Evolutionary conservation across 2,888 invertebrate genomes (phyloP), one percentile per base, ranked within the genome.

Genomic region (Agelastica alni): DNA sequence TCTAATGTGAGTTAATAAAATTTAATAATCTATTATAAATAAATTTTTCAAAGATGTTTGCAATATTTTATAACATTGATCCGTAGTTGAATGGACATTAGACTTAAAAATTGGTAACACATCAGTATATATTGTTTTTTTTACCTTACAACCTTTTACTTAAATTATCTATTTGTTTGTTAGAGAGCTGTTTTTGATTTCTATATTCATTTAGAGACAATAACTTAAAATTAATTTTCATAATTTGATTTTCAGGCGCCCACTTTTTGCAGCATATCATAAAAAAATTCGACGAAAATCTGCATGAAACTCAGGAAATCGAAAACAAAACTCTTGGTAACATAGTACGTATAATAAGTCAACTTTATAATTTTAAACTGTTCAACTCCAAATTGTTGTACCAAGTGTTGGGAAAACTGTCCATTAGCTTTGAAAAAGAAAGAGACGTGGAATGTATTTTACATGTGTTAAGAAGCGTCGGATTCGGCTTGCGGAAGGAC

Each of bases 291-390:
- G 83, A 89, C 54, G 74, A 78, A 6, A 76, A 85, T 70, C 77
- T 84, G 47, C 75, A 78, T 14, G 61, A 73, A 0, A 74, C 79
- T 26, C 75, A 80, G 26, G 0, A 61, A 13, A 79, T 88, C 2
- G 87, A 86, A 66, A 85, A 89, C 67, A 96, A 96, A 73, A 80
- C 83, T 28, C 72, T 94, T 20, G 93, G 96, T 71, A 96, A 96
- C 76, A 70, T 91, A 1, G 78, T 92, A 0, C 79, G 88, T 0
- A 81, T 93, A 41, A 77, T 96, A 3, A 84, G 89, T 0, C 88
- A 93, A 71, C 77, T 96, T 47, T 96, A 93, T 71, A 91, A 89
- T 71, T 96, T 96, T 70, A 93, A 91, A 89, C 83, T 95, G 2
- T 89, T 88, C 69, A 88, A 92, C 67, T 84, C 87, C 4, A 79